A percentile compares a stretch with the other conserved stretches of the same genome.
Evolutionary conservation across 2,797 vertebrate species (phyloP).

Genomic region (Melanotaenia maccullochi): DNA sequence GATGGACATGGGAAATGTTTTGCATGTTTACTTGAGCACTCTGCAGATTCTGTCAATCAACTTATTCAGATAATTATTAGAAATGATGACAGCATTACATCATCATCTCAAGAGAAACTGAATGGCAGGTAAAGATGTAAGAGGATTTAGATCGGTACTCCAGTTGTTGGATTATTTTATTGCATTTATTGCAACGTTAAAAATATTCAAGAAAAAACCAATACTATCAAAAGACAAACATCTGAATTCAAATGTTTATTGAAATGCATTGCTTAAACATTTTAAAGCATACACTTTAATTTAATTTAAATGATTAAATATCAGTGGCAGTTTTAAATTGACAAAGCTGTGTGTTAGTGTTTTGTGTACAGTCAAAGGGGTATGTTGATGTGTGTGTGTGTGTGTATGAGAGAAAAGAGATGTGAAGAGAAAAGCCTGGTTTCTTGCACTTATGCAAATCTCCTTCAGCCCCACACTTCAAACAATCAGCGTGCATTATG

Average conservation of each 20-base stretch:
- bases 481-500: constrained; percentile 53
- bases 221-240: neutral
- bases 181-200: neutral
- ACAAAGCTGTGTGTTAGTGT: constrained; percentile 12
- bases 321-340: constrained; percentile 11
- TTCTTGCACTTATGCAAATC: constrained; percentile 43
- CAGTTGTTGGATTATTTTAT: too few relatives aligned
- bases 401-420: constrained; percentile 2
- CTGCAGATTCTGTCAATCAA: neutral
- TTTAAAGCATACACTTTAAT: neutral
- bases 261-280: neutral
- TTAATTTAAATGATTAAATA: neutral
- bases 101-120: neutral
- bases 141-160: too few relatives aligned
- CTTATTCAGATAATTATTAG: neutral
- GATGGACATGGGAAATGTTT: neutral
- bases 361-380: constrained; percentile 12
- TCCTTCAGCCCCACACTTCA: constrained; percentile 41
- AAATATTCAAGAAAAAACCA: too few relatives aligned
- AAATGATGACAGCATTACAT: neutral
- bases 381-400: neutral
- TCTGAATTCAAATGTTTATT: neutral
- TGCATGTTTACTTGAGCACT: neutral
- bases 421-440: constrained; percentile 9
- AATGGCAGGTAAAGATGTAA: too few relatives aligned